Percentiles rank a stretch among this genome's conserved stretches.
Conservation (phyloP, 2,797 vertebrate species). For the Carcharodon carcharias region DNA sequence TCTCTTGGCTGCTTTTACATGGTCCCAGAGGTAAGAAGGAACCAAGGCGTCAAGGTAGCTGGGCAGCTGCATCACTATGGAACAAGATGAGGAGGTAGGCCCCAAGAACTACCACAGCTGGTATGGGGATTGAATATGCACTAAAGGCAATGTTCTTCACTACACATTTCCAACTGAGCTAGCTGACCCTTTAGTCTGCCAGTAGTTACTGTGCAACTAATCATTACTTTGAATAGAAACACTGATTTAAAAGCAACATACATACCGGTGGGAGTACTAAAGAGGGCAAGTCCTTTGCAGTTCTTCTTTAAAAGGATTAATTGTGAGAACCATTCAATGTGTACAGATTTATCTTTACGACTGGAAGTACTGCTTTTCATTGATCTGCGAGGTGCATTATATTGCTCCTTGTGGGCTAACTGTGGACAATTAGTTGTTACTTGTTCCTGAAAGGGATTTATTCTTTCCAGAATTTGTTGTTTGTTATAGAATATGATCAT, state of each 20-base stretch:
- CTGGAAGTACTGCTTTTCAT: not conserved
- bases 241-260: not conserved
- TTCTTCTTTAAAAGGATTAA: not conserved
- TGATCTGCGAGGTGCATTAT: slow-evolving; percentile 12
- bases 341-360: slow-evolving; percentile 8
- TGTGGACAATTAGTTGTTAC: not conserved
- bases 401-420: not conserved
- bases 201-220: not conserved
- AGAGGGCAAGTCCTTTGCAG: not conserved
- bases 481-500: not conserved
- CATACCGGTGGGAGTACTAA: not conserved
- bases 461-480: not conserved
- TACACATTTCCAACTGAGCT: too few species aligned
- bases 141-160: too few species aligned
- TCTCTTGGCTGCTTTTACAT: too few species aligned
- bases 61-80: too few species aligned
- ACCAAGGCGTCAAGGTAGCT: too few species aligned
- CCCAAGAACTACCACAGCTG: too few species aligned
- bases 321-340: not conserved
- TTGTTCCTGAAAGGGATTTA: not conserved
- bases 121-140: too few species aligned
- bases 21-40: too few species aligned
- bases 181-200: not conserved
- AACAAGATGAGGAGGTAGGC: too few species aligned
- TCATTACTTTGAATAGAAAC: not conserved